These are phyloP conservation scores for Numenius arquata DNA, from an alignment of 2,113 vertebrate species.

Conservation along the genomic window DNA sequence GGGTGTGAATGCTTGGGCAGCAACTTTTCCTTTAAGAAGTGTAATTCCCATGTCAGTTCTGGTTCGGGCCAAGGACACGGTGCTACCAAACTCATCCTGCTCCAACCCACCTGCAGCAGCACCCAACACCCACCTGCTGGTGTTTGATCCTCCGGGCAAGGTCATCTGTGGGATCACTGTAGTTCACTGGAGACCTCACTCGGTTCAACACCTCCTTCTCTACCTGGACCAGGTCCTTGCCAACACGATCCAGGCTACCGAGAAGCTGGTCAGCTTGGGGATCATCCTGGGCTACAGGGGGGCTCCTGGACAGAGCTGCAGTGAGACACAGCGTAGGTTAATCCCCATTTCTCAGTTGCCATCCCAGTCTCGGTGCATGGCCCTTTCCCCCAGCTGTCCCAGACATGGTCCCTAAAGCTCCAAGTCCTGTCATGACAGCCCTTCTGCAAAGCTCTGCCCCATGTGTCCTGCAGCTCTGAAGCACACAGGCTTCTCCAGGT, in stretches of 20 bases:
- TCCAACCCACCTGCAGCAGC: background rate
- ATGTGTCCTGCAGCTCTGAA: background rate
- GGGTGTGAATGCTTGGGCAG: background rate
- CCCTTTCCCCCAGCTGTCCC: background rate
- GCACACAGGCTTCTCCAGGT: background rate
- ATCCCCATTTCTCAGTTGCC: background rate
- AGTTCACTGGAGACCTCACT: slow-evolving; percentile 79
- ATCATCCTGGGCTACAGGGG: slow-evolving; percentile 58
- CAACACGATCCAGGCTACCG: slow-evolving; percentile 74
- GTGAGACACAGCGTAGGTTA: background rate
- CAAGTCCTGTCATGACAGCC: background rate
- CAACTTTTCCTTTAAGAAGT: background rate
- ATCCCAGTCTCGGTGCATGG: background rate
- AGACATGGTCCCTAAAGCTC: background rate
- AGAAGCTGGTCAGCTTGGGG: slow-evolving; percentile 72
- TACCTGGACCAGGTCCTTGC: slow-evolving; percentile 72
- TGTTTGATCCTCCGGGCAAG: slow-evolving; percentile 78
- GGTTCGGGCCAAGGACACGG: background rate
- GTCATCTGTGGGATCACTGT: slow-evolving; percentile 76
- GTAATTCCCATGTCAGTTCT: background rate
- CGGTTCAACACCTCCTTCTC: slow-evolving; percentile 77
- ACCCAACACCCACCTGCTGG: slow-evolving; percentile 82
- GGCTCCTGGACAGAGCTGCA: slow-evolving; percentile 16
- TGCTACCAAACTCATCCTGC: fast-evolving
- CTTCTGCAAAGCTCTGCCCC: background rate